Evolutionary conservation across 2,888 invertebrate genomes (phyloP).

Genomic region (Carpatolechia fugitivella): DNA sequence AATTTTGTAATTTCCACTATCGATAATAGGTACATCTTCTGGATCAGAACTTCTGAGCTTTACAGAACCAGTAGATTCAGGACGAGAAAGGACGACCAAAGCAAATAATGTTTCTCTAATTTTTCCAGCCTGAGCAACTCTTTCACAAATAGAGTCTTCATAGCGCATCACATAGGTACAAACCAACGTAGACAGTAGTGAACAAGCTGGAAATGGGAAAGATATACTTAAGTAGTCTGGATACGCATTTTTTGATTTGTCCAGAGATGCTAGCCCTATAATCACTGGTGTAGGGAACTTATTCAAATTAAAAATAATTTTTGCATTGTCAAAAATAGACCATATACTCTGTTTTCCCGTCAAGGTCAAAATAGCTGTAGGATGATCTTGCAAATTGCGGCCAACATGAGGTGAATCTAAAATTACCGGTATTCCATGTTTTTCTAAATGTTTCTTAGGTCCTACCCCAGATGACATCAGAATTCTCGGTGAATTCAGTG

Average conservation of each 20-base stretch:
- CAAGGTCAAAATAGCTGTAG: constrained; percentile 37
- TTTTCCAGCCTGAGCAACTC: constrained; percentile 25
- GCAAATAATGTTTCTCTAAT: constrained; percentile 26
- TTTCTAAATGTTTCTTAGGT: constrained; percentile 78
- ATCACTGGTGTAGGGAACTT: constrained; percentile 39
- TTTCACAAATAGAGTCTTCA: constrained; percentile 32
- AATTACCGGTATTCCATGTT: constrained; percentile 78
- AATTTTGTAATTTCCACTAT: constrained; percentile 35
- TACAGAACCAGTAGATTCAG: constrained; percentile 46
- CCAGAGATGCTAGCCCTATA: constrained; percentile 39
- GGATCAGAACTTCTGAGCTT: constrained; percentile 37
- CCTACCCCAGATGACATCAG: constrained; percentile 91
- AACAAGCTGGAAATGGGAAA: constrained; percentile 29
- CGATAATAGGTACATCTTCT: constrained; percentile 36
- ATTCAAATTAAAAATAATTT: constrained; percentile 26
- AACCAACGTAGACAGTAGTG: constrained; percentile 28
- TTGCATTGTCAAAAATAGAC: constrained; percentile 23
- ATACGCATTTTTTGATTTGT: constrained; percentile 32
- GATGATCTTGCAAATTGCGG: constrained; percentile 88
- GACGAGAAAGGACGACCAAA: constrained; percentile 33
- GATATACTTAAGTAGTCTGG: constrained; percentile 46
- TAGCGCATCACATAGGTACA: constrained; percentile 32
- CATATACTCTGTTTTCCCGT: constrained; percentile 29
- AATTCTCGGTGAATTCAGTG: constrained; percentile 89
- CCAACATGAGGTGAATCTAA: constrained; percentile 82